A percentile compares a stretch with the other conserved stretches of the same genome.
Conservation (phyloP, 1,140 invertebrate species). For the Zaprionus lachaisei region DNA sequence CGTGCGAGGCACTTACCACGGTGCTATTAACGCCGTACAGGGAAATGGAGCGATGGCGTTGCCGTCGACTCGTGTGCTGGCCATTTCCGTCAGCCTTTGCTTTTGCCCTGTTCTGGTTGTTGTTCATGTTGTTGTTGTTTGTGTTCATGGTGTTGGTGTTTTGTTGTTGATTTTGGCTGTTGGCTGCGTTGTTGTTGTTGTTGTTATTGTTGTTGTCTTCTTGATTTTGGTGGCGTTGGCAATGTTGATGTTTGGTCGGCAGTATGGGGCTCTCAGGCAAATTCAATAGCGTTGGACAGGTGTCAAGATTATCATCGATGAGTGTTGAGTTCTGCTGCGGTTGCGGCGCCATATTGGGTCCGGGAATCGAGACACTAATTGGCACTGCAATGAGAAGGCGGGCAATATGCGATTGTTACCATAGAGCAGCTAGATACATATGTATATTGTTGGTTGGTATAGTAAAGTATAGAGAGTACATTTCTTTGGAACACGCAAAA, state of each 20-base stretch:
- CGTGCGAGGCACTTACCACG: slow-evolving; percentile 65
- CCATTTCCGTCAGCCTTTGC: slow-evolving; percentile 65
- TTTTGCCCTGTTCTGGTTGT: slow-evolving; percentile 55
- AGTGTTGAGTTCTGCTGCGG: slow-evolving; percentile 81
- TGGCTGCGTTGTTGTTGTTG: slow-evolving; percentile 41
- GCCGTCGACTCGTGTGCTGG: slow-evolving; percentile 50
- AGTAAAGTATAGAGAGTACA: slow-evolving; percentile 1
- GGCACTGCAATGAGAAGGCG: slow-evolving; percentile 61
- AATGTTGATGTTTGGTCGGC: slow-evolving; percentile 56
- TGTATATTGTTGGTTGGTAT: not conserved
- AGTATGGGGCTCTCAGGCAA: slow-evolving; percentile 80
- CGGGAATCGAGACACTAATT: slow-evolving; percentile 48
- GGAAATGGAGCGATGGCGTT: slow-evolving; percentile 76
- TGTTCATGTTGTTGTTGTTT: slow-evolving; percentile 53
- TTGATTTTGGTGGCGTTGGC: slow-evolving; percentile 57
- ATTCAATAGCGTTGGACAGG: slow-evolving; percentile 75
- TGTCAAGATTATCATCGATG: slow-evolving; percentile 78
- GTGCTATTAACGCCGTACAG: slow-evolving; percentile 78
- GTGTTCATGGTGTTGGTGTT: slow-evolving; percentile 36
- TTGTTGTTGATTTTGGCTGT: slow-evolving; percentile 36
- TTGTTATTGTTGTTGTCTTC: slow-evolving; percentile 49
- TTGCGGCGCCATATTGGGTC: slow-evolving; percentile 35
- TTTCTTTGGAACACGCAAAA: slow-evolving; percentile 57
- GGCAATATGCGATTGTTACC: slow-evolving; percentile 23
- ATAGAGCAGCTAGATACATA: slow-evolving; percentile 9